Evolutionary conservation across 2,113 vertebrate species (phyloP), one percentile per base, ranked within the genome.

Genomic region (Caracal caracal): DNA sequence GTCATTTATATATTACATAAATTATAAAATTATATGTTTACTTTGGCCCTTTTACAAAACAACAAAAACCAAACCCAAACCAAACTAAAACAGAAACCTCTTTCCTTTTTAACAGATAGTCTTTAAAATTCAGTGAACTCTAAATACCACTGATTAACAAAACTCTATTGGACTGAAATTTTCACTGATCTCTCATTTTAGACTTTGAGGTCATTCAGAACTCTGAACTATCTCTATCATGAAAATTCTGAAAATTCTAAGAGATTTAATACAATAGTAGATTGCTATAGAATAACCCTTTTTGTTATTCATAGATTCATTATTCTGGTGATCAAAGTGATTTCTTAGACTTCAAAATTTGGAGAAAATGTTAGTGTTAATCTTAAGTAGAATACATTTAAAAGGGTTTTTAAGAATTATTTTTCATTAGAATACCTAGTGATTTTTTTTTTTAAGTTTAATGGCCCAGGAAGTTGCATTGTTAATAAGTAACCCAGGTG

Each of bases 301-400:
- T 76, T 63, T 10, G 59, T 90, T 93, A 47, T 86, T 82, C 28
- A 59, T n/a, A 26, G 11, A 70, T 4, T 19, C 19, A 80, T 78
- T 49, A 35, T 61, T 16, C 5, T 70, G 35, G 63, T 49, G 35
- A 68, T 75, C 26, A 65, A 91, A 53, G 33, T 88, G 9, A 73
- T 22, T 33, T 88, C 26, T 76, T 91, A 87, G 19, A 61, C 35
- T 88, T 91, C 91, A 78, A 76, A 76, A 84, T 83, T 88, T 65
- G 35, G 83, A 83, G 15, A 81, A 28, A 3, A 2, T 43, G 3
- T 89, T 81, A 76, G 35, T 81, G 76, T 83, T 94, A 59, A n/a
- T 73, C 26, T 65, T 86, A 88, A 83, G 26, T 71, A 83, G 33
- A 59, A 15, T 53, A 65, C 16, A 88, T 78, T 83, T 61, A n/a